Conservation (phyloP, 2,113 vertebrate species). For the Neodon shergylaensis region DNA sequence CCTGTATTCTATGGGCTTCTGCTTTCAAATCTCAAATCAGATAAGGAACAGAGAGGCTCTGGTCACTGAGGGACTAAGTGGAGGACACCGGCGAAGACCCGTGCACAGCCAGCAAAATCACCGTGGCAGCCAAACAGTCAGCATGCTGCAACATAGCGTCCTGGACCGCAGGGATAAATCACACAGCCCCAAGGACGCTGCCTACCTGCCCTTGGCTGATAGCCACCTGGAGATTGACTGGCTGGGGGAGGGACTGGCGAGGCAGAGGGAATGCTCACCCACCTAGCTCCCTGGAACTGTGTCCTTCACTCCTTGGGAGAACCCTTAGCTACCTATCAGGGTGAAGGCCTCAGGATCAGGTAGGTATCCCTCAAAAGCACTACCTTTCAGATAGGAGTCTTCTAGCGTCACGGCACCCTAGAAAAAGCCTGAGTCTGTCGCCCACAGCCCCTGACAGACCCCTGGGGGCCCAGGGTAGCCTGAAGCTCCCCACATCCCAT, state of each 20-base stretch:
- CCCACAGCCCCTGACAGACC: rapidly evolving
- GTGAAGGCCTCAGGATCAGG: neutral
- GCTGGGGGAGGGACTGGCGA: neutral
- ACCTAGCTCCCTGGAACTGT: neutral
- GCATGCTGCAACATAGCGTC: slow-evolving; percentile 1
- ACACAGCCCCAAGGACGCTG: slow-evolving; percentile 63
- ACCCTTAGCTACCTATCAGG: neutral
- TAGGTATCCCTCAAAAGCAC: neutral
- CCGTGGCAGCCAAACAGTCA: neutral
- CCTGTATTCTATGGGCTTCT: neutral
- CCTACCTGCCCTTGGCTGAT: slow-evolving; percentile 72
- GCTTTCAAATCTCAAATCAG: neutral
- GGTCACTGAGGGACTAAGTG: neutral
- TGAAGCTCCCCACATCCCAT: neutral
- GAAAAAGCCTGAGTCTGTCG: neutral
- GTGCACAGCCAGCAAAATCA: neutral
- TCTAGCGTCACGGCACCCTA: neutral
- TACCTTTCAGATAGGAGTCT: neutral
- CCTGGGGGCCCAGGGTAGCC: neutral
- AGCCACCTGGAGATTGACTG: slow-evolving; percentile 55
- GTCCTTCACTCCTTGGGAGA: rapidly evolving
- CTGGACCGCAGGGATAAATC: slow-evolving; percentile 61
- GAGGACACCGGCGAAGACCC: slow-evolving; percentile 5
- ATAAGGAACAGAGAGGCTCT: neutral
- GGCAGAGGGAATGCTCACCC: neutral